Percentiles rank a stretch among this genome's conserved stretches.
Evolutionary conservation across 2,888 invertebrate species (phyloP).

Genomic region (Oasisia sp.): DNA sequence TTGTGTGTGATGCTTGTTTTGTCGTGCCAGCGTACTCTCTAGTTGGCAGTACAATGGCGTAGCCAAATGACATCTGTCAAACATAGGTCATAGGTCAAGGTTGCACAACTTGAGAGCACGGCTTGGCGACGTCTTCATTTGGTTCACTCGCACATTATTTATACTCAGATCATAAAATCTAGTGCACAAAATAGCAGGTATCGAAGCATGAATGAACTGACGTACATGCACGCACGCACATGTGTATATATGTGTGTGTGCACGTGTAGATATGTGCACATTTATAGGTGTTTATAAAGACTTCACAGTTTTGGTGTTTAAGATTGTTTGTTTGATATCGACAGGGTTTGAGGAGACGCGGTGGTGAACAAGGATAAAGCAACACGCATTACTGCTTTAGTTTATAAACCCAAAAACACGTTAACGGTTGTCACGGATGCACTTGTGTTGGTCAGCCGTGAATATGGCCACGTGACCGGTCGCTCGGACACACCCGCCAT

Average conservation of each 20-base stretch:
- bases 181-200: neutral
- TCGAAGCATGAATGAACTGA: neutral
- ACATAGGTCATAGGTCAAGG: neutral
- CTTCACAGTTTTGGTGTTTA: neutral
- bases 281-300: constrained; percentile 17
- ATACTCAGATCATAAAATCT: neutral
- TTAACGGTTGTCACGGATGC: neutral
- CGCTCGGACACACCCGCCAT: neutral
- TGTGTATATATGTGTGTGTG: neutral
- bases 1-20: neutral
- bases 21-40: neutral
- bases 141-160: constrained; percentile 17
- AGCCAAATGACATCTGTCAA: neutral
- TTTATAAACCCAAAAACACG: neutral
- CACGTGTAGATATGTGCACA: constrained; percentile 18
- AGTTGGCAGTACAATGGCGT: constrained; percentile 13
- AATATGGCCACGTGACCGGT: neutral
- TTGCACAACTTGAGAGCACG: neutral
- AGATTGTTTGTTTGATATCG: neutral
- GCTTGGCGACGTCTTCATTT: neutral
- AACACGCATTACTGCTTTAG: neutral
- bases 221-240: neutral
- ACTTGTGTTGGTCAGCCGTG: neutral
- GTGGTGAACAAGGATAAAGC: neutral
- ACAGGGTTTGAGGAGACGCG: neutral